Evolutionary conservation across 2,113 vertebrate genomes (phyloP), one percentile per base, ranked within the genome.

Genomic region (Prietella phreatophila): DNA sequence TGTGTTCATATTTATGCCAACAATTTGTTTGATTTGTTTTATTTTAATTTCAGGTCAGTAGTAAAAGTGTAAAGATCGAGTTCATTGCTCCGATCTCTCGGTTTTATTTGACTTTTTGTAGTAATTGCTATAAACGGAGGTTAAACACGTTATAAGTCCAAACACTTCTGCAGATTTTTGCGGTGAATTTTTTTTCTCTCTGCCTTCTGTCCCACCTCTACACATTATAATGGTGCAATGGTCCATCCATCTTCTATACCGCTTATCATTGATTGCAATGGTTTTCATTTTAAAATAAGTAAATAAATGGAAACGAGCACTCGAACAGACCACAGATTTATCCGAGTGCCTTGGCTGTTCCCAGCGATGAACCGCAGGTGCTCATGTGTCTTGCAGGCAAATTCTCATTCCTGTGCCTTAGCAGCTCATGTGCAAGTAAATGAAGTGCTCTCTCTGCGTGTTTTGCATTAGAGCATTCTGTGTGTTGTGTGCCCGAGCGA

Each of bases 381-480:
- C 56, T 81, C 80, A 20, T 55, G 55, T 36, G 13, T 60, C 79
- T 69, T n/a, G 8, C 13, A 69, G 82, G 42, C 82, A 65, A 47
- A 67, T 67, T 47, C 80, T 36, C 55, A 33, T 33, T 81, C 53
- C n/a, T 17, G 10, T 27, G 63, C 63, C 47, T 47, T 25, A 22
- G 39, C 82, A 20, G 14, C 56, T 63, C 82, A 19, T 47, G 19
- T 9, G 47, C 47, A 67, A 65, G 36, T 22, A n/a, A 73, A 61
- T 27, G 36, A 82, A 50, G 36, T 19, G 86, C 71, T 42, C 42
- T 20, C 65, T 14, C 11, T n/a, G 39, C 58, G 86, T 87, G 67
- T 75, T 83, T 73, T 87, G 86, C 60, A 83, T 83, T 33, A 53
- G 60, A 82, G 65, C 60, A 22, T 78, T 61, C 36, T 19, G 42